Evolutionary conservation across 2,797 vertebrate species (phyloP).

Genomic region (Rhinophrynus dorsalis): DNA sequence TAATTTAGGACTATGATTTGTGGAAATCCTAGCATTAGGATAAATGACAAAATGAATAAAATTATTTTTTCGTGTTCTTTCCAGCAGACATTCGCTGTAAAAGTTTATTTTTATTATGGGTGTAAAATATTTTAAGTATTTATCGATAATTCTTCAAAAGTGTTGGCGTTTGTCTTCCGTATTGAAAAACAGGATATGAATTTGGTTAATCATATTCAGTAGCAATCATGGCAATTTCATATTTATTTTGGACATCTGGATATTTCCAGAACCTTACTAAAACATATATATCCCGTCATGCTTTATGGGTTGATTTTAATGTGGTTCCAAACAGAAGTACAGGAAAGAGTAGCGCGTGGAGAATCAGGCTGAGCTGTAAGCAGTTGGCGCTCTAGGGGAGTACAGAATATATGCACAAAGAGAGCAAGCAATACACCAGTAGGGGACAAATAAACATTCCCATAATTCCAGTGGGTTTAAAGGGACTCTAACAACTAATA

Average conservation of each 20-base stretch:
- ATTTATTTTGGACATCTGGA: neutral
- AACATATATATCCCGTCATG: neutral
- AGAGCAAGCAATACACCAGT: too few relatives aligned
- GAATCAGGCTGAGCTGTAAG: too few relatives aligned
- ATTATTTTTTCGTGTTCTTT: neutral
- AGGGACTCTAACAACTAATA: too few relatives aligned
- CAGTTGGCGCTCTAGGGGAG: too few relatives aligned
- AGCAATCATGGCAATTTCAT: neutral
- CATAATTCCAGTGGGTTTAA: too few relatives aligned
- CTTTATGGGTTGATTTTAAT: neutral
- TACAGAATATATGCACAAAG: too few relatives aligned
- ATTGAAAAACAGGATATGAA: neutral
- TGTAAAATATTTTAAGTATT: neutral
- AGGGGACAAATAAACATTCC: too few relatives aligned
- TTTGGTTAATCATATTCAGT: neutral
- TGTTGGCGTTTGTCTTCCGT: neutral
- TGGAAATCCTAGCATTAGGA: neutral
- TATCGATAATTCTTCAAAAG: neutral
- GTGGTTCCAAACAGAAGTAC: neutral
- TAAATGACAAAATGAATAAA: slow-evolving; percentile 29
- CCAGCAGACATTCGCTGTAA: neutral
- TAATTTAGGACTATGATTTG: neutral
- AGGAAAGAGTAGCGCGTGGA: neutral
- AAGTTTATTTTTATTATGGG: neutral
- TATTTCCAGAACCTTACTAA: neutral